A percentile compares a stretch with the other conserved stretches of the same genome.
Evolutionary conservation across 2,888 invertebrate genomes (phyloP).

Genomic region (Clepsis dumicolana): DNA sequence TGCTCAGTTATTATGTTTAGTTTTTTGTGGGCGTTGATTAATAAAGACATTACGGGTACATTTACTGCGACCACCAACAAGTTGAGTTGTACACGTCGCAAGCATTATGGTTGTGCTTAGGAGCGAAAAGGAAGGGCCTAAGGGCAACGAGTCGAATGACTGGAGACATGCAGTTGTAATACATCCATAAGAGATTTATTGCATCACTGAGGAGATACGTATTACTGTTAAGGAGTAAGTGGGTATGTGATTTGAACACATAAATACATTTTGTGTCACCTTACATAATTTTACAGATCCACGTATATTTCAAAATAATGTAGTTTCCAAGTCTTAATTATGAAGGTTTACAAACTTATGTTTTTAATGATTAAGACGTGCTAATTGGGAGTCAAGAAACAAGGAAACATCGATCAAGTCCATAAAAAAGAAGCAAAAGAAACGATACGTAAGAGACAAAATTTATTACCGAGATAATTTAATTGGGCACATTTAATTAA

Average conservation of each 20-base stretch:
- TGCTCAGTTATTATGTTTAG: constrained; percentile 46
- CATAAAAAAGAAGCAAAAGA: constrained; percentile 5
- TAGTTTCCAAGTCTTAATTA: neutral
- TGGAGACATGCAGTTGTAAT: constrained; percentile 32
- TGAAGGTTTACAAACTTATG: neutral
- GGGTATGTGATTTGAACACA: neutral
- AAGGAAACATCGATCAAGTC: neutral
- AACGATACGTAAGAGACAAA: neutral
- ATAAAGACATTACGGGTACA: constrained; percentile 56
- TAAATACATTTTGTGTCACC: neutral
- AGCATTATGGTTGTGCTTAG: constrained; percentile 34
- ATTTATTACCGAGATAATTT: constrained; percentile 1
- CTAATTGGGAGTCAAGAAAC: neutral
- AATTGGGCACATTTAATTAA: constrained; percentile 6
- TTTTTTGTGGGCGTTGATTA: constrained; percentile 49
- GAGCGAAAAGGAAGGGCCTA: constrained; percentile 31
- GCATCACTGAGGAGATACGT: constrained; percentile 13
- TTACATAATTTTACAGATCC: neutral
- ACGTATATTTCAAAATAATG: neutral
- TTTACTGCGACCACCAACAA: constrained; percentile 47
- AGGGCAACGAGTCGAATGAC: constrained; percentile 29
- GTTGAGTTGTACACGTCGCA: constrained; percentile 37
- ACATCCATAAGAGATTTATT: constrained; percentile 32
- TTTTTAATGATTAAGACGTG: neutral
- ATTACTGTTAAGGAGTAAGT: neutral